phyloP scores from a whole-genome alignment of 1,140 invertebrate genomes.

The Drosophila sproati region DNA sequence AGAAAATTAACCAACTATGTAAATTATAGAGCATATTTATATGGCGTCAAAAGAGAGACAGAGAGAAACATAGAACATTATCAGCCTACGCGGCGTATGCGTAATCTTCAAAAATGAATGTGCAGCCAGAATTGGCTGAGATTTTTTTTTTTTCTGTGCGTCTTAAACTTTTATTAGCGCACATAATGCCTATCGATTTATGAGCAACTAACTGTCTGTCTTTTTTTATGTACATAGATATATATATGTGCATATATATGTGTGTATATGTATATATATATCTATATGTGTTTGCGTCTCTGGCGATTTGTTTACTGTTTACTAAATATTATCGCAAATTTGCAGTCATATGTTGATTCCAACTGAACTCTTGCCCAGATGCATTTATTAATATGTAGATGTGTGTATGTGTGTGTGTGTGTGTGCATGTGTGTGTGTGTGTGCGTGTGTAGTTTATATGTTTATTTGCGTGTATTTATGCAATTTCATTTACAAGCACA shows the following conservation, averaged over 20 bases:
- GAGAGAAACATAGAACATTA: slow-evolving; percentile 19
- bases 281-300: slow-evolving; percentile 34
- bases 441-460: not conserved
- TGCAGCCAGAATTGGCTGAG: slow-evolving; percentile 14
- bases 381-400: slow-evolving; percentile 34
- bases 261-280: slow-evolving; percentile 3
- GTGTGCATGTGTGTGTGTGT: slow-evolving; percentile 2
- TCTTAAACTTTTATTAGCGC: slow-evolving; percentile 77
- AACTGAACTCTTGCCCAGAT: slow-evolving; percentile 51
- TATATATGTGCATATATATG: not conserved
- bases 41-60: not conserved
- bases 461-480: slow-evolving; percentile 16
- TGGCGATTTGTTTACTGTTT: slow-evolving; percentile 73
- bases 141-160: slow-evolving; percentile 41
- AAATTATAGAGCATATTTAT: slow-evolving; percentile 32
- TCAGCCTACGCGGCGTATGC: slow-evolving; percentile 57
- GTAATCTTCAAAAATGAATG: slow-evolving; percentile 58
- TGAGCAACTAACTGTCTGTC: slow-evolving; percentile 63
- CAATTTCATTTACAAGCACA: slow-evolving; percentile 24
- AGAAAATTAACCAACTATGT: slow-evolving; percentile 6
- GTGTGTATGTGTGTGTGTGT: not conserved
- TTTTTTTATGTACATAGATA: slow-evolving; percentile 6
- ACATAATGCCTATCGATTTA: slow-evolving; percentile 75
- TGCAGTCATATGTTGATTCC: slow-evolving; percentile 74
- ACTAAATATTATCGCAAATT: slow-evolving; percentile 62